A percentile compares a stretch with the other conserved stretches of the same genome.
These are phyloP conservation scores for Epiperipatus broadwayi DNA, from an alignment of 2,888 invertebrate species.

Conservation along the genomic window DNA sequence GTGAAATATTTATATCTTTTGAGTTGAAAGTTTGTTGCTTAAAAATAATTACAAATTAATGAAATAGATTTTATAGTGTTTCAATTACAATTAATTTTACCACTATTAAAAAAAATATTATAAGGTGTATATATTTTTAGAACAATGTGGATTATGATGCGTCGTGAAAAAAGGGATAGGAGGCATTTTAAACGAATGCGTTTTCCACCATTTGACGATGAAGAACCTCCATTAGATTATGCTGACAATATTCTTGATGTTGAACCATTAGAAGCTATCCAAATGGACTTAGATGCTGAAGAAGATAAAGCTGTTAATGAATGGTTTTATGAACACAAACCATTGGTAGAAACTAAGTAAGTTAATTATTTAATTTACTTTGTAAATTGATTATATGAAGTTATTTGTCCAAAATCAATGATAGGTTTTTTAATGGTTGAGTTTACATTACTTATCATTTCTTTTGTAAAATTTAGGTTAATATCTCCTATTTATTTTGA, in stretches of 20 bases:
- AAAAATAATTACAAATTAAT: no score
- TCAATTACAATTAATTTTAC: no score
- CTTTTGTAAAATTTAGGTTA: background rate
- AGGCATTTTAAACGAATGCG: conserved; percentile 98
- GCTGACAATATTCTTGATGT: conserved; percentile 98
- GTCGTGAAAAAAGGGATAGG: conserved; percentile 92
- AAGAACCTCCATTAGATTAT: conserved; percentile 97
- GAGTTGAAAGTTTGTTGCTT: no score
- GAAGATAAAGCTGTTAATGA: conserved; percentile 52
- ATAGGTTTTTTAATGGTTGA: background rate
- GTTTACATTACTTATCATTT: background rate
- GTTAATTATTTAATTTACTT: conserved; percentile 20
- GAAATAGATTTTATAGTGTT: no score
- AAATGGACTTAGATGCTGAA: conserved; percentile 87
- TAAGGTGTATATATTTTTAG: conserved; percentile 33
- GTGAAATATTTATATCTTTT: no score
- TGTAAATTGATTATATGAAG: background rate
- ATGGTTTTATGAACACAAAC: conserved; percentile 98
- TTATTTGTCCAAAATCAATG: background rate
- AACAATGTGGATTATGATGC: conserved; percentile 99
- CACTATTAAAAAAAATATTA: no score
- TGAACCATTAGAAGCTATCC: conserved; percentile 94
- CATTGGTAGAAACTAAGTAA: conserved; percentile 70
- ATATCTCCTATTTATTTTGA: conserved; percentile 19
- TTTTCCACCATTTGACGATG: conserved; percentile 98